Evolutionary conservation across 1,140 invertebrate genomes (phyloP), one percentile per base, ranked within the genome.

Genomic region (Tetragonula clypearis): DNA sequence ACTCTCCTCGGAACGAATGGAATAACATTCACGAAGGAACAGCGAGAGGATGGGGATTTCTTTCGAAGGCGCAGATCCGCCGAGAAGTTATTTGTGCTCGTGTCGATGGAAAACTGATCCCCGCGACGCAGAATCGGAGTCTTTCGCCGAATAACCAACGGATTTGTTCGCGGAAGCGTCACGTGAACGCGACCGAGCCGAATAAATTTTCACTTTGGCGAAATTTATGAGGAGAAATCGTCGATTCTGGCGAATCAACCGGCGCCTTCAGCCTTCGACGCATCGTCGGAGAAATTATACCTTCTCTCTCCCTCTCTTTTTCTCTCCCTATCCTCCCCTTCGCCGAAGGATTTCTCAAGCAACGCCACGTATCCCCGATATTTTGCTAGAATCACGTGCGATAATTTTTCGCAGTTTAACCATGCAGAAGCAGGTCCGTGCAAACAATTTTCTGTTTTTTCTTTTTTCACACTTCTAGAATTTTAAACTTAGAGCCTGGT

Each of bases 201-300:
- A 79, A 68, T 79, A 69, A 69, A 79, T 79, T 79, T 55, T 56
- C 65, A 55, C 53, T 75, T 56, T 75, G 26, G 17, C 0, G 9
- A 56, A 75, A 56, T 75, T 75, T 75, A 75, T 30, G 73, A 56
- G 19, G 53, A 55, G 35, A 75, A 75, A 75, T 56, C 73, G 53
- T 56, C 73, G 49, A 75, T 75, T 75, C 73, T 30, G 30, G 53
- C 17, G 23, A 72, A 73, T 49, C 35, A n/a, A 55, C 23, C 15
- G 49, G 17, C 55, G 17, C 73, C 17, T 26, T 75, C 53, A 30
- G 49, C 65, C 6, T 55, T 30, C 30, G 73, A 55, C 26, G 17
- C 53, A 14, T 56, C 49, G 17, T 11, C 14, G 21, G 11, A 30
- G 26, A 19, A 75, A 75, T 75, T 75, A 75, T 17, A 26, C 8